Conservation (phyloP, 53 echinoderm and acorn worm genomes). For the Crossaster papposus region DNA sequence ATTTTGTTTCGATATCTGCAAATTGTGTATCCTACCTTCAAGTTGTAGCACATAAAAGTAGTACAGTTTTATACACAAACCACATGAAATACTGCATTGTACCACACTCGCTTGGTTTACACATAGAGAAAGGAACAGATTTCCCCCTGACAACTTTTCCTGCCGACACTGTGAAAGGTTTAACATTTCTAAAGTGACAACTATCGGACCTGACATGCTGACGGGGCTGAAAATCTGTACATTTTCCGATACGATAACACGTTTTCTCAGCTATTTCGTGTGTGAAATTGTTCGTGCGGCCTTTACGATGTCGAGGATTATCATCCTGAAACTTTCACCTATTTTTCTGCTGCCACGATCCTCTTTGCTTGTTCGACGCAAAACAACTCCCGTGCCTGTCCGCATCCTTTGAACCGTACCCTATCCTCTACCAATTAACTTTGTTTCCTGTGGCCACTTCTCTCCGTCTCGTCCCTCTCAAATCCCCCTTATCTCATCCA, state of each 20-base stretch:
- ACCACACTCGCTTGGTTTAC: too few species aligned
- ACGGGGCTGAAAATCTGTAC: not conserved
- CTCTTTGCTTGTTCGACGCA: slow-evolving; percentile 11
- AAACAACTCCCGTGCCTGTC: not conserved
- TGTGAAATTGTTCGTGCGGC: not conserved
- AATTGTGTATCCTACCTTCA: too few species aligned
- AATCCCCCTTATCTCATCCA: slow-evolving; percentile 42
- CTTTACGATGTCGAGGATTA: not conserved
- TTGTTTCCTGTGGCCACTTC: slow-evolving; percentile 2
- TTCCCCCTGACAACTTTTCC: not conserved
- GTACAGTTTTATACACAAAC: too few species aligned
- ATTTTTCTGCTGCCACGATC: slow-evolving; percentile 12
- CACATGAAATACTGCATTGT: too few species aligned
- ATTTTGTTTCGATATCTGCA: too few species aligned
- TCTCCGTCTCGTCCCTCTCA: not conserved
- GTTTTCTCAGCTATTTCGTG: not conserved
- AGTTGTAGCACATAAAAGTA: too few species aligned
- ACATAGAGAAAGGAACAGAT: too few species aligned
- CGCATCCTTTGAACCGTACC: slow-evolving; percentile 12
- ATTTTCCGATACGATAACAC: not conserved
- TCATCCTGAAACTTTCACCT: slow-evolving; percentile 12
- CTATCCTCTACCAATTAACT: slow-evolving; percentile 43
- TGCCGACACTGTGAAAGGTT: not conserved
- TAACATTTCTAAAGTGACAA: slow-evolving; percentile 1
- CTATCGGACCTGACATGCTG: not conserved